A percentile compares a stretch with the other conserved stretches of the same genome.
These are phyloP conservation scores for Tachystola acroxantha DNA, from an alignment of 2,888 invertebrate species.

Conservation along the genomic window DNA sequence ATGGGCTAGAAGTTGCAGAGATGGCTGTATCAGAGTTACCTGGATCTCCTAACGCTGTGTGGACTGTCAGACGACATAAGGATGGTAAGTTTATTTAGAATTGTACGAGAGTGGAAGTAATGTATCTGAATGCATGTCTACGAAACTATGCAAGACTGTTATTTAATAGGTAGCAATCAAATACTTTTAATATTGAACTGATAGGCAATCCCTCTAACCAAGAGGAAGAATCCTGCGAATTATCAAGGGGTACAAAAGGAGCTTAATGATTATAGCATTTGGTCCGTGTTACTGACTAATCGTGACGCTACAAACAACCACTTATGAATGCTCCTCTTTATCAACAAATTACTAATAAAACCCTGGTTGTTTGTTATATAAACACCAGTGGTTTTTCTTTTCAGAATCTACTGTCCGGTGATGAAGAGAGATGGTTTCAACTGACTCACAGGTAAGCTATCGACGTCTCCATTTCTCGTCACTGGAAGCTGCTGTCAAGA, in stretches of 20 bases:
- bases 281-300: conserved; percentile 77
- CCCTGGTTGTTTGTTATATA: conserved; percentile 83
- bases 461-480: conserved; percentile 37
- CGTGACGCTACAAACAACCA: conserved; percentile 70
- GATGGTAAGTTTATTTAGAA: conserved; percentile 90
- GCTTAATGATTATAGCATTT: conserved; percentile 68
- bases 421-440: conserved; percentile 61
- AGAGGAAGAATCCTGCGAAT: no score
- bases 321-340: conserved; percentile 71
- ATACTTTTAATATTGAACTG: no score
- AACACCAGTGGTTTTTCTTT: conserved; percentile 95
- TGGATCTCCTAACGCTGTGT: conserved; percentile 99
- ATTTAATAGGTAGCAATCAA: no score
- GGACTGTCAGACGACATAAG: conserved; percentile 97
- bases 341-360: conserved; percentile 76
- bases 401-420: conserved; percentile 80
- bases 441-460: conserved; percentile 67
- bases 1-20: conserved; percentile 98
- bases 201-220: no score
- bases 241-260: conserved; percentile 30
- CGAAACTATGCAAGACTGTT: neutral
- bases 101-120: no score
- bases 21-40: conserved; percentile 99
- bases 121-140: conserved; percentile 2
- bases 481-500: conserved; percentile 41